Percentiles rank a stretch among this genome's conserved stretches.
phyloP scores from a whole-genome alignment of 2,113 vertebrate species.

The Prinia subflava region DNA sequence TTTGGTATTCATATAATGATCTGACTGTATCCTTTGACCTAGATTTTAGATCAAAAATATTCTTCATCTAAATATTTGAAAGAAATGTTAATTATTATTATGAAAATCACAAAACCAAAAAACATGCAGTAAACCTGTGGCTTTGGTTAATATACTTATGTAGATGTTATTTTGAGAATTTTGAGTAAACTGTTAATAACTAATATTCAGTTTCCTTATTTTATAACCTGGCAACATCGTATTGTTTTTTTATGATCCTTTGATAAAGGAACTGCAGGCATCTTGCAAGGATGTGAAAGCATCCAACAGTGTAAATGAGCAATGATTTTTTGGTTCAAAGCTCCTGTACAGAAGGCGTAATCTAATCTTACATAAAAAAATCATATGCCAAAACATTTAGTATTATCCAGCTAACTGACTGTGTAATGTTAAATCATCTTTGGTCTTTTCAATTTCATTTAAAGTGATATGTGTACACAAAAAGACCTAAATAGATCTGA shows the following conservation, averaged over 20 bases:
- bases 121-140: not conserved
- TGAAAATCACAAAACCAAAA: not conserved
- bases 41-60: not conserved
- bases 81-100: not conserved
- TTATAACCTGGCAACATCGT: not conserved
- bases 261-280: not conserved
- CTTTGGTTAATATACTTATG: not conserved
- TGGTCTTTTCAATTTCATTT: slow-evolving; percentile 32
- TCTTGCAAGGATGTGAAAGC: not conserved
- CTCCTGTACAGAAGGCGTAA: not conserved
- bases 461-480: not conserved
- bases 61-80: not conserved
- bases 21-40: not conserved
- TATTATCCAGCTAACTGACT: slow-evolving; percentile 26
- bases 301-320: not conserved
- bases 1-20: not conserved
- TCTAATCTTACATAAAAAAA: slow-evolving; percentile 19
- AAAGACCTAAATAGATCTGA: slow-evolving; percentile 15
- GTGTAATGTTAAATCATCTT: slow-evolving; percentile 36
- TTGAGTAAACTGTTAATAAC: not conserved
- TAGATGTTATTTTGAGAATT: not conserved
- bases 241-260: not conserved
- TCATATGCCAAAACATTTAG: slow-evolving; percentile 44
- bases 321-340: slow-evolving; percentile 39
- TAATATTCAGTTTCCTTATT: not conserved